A percentile compares a stretch with the other conserved stretches of the same genome.
Evolutionary conservation across 23 tunicate genomes (phyloP).

Genomic region (Ciona savignyi): DNA sequence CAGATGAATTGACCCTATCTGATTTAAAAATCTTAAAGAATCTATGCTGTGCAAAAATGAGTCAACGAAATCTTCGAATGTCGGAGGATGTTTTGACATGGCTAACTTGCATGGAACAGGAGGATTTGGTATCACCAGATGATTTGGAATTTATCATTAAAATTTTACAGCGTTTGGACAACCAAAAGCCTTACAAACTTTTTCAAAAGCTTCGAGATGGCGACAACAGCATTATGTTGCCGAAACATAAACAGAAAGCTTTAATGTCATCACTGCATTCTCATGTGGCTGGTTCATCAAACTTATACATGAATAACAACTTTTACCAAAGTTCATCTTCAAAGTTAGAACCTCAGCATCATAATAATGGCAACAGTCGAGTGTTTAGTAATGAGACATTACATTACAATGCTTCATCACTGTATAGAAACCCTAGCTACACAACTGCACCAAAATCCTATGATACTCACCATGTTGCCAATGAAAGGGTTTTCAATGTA

Average conservation of each 20-base stretch:
- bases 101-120: slow-evolving; percentile 39
- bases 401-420: too few relatives aligned
- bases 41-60: slow-evolving; percentile 12
- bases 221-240: slow-evolving; percentile 7
- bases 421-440: too few relatives aligned
- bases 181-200: slow-evolving; percentile 27
- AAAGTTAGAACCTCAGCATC: too few relatives aligned
- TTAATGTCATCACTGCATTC: too few relatives aligned
- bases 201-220: slow-evolving; percentile 23
- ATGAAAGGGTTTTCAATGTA: too few relatives aligned
- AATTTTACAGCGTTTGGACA: slow-evolving; percentile 17
- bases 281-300: too few relatives aligned
- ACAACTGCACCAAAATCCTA: too few relatives aligned
- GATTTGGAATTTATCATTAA: slow-evolving; percentile 26
- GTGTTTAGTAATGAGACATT: too few relatives aligned
- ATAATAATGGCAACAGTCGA: too few relatives aligned
- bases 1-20: slow-evolving; percentile 10
- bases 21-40: slow-evolving; percentile 28
- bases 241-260: slow-evolving; percentile 9
- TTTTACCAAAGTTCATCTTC: too few relatives aligned
- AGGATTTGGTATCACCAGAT: slow-evolving; percentile 36
- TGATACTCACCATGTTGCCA: too few relatives aligned
- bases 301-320: too few relatives aligned
- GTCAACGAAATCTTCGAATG: slow-evolving; percentile 17
- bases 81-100: slow-evolving; percentile 13